Evolutionary conservation across 1,140 invertebrate species (phyloP), one percentile per base, ranked within the genome.

Genomic region (Tyrophagus putrescentiae): DNA sequence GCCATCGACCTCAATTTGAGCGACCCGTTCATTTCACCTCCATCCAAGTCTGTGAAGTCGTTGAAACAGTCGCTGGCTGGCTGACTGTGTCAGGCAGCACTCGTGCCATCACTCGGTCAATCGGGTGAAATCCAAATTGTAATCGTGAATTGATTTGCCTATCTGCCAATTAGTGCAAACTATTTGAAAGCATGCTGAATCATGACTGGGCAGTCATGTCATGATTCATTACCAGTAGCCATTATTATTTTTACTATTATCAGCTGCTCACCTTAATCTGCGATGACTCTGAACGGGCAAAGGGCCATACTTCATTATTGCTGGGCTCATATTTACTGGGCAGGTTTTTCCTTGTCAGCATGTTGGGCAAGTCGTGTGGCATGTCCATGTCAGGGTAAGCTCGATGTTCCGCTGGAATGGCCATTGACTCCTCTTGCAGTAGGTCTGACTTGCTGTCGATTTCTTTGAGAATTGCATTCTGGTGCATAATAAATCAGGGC

Each of bases 381-480:
- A 18, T 60, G 18, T 42, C 31, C 4, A 16, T 13, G 5, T 39
- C 29, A 6, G 53, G 31, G 33, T 39, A 44, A 27, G 62, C 18
- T 45, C 67, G 63, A 54, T 68, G 67, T 57, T 68, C 67, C n/a
- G 67, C 67, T 16, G 64, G 61, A 25, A 67, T 45, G 18, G 61
- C 31, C 5, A 60, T 42, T 32, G 61, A 60, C 58, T 68, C 67
- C 54, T 68, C 67, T 54, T 68, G 61, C 29, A 62, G 60, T 16
- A 67, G 33, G 58, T 68, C 67, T n/a, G 65, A 59, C 39, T 65
- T 65, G 29, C 66, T 68, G 36, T 67, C 67, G 28, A 68, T 68
- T 60, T 68, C 67, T 64, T 68, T 67, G 25, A 60, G 42, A 7
- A 41, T 56, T 23, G 23, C 16, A 36, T 36, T 9, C 53, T 56